A percentile compares a stretch with the other conserved stretches of the same genome.
phyloP scores from a whole-genome alignment of 2,888 invertebrate species.

The Tigriopus californicus region DNA sequence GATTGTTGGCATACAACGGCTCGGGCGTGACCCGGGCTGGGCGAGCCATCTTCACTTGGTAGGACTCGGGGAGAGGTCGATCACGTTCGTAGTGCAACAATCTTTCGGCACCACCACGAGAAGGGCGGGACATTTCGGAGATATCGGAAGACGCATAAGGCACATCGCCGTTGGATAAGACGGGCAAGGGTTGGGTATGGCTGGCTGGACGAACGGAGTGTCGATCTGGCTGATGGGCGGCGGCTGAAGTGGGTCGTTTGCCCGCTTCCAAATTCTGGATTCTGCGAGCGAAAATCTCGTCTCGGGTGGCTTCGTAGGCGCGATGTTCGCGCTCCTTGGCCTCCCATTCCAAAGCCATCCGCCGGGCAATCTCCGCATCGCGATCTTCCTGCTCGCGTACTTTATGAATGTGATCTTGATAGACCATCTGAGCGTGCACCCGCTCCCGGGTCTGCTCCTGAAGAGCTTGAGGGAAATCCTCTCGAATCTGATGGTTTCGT shows the following conservation, averaged over 20 bases:
- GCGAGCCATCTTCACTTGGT: conserved; percentile 5
- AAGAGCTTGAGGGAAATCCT: not conserved
- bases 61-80: not conserved
- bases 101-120: too few species aligned
- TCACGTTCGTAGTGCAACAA: not conserved
- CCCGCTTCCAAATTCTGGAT: too few species aligned
- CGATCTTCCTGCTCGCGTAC: not conserved
- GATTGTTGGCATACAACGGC: conserved; percentile 9
- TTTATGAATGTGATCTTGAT: not conserved
- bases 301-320: too few species aligned
- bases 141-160: not conserved
- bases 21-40: conserved; percentile 4
- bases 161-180: not conserved
- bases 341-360: not conserved
- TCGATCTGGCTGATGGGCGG: too few species aligned
- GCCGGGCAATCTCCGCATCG: not conserved
- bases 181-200: not conserved
- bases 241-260: too few species aligned
- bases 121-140: not conserved
- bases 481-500: conserved; percentile 4
- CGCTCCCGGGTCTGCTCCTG: not conserved
- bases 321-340: too few species aligned
- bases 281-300: too few species aligned
- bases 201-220: not conserved
- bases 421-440: not conserved